Conservation (phyloP, 2,888 invertebrate genomes). For the Hemistola chrysoprasaria region DNA sequence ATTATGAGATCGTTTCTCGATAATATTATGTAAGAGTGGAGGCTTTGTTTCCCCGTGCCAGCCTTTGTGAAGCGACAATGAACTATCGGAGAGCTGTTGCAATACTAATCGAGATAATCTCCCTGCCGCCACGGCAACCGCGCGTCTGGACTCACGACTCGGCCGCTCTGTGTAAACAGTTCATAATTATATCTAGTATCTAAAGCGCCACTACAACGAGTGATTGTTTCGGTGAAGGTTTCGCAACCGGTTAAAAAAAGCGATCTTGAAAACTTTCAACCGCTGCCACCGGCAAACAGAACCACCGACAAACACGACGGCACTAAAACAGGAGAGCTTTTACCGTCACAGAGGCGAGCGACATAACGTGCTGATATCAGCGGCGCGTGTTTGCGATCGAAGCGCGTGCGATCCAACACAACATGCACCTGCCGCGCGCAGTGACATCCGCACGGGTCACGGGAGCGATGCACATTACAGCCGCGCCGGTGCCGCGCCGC, state of each 20-base stretch:
- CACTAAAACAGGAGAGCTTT: too few relatives aligned
- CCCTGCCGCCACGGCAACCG: constrained; percentile 1
- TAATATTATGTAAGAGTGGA: constrained; percentile 13
- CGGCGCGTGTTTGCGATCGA: too few relatives aligned
- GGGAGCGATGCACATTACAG: too few relatives aligned
- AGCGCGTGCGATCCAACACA: too few relatives aligned
- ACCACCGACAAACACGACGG: too few relatives aligned
- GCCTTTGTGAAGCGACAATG: constrained; percentile 15
- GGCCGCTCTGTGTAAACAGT: constrained; percentile 7
- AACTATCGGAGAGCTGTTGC: constrained; percentile 8
- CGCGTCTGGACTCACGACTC: background rate
- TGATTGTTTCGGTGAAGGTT: background rate
- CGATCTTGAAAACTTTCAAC: too few relatives aligned
- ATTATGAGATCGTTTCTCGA: constrained; percentile 14
- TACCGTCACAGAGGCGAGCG: constrained; percentile 64
- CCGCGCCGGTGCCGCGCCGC: constrained; percentile 24
- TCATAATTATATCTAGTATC: too few relatives aligned
- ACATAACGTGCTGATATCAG: constrained; percentile 66
- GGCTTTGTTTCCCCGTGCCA: constrained; percentile 22
- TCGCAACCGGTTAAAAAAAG: background rate
- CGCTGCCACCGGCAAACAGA: too few relatives aligned
- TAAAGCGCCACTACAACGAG: too few relatives aligned
- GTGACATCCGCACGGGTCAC: constrained; percentile 19
- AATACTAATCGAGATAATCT: constrained; percentile 16
- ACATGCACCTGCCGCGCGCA: constrained; percentile 33